These are phyloP conservation scores for Stratiomys singularior DNA, from an alignment of 2,888 invertebrate species.

Conservation along the genomic window DNA sequence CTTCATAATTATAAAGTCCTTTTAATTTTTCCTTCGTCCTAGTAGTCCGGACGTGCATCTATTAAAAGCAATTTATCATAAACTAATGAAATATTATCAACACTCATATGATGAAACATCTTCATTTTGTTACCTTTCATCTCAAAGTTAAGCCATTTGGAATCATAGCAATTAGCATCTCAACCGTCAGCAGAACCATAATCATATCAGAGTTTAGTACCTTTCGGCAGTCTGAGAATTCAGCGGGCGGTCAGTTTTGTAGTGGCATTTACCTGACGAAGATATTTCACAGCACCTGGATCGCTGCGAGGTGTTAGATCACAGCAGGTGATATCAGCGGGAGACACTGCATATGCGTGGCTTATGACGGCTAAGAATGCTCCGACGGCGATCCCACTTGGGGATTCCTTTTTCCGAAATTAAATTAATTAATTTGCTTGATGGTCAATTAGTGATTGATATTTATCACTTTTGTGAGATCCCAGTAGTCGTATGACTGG, in stretches of 20 bases:
- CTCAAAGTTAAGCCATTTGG: too few relatives aligned
- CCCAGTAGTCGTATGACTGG: not conserved
- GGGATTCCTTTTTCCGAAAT: conserved; percentile 15
- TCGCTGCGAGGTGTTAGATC: conserved; percentile 45
- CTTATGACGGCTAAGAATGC: conserved; percentile 17
- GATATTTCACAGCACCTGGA: conserved; percentile 47
- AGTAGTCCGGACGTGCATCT: too few relatives aligned
- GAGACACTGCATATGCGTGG: conserved; percentile 12
- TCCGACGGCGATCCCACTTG: not conserved
- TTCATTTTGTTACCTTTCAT: too few relatives aligned
- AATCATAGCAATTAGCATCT: not conserved
- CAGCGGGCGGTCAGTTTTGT: conserved; percentile 8
- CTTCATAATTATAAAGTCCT: too few relatives aligned
- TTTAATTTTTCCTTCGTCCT: too few relatives aligned
- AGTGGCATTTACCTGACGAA: conserved; percentile 37
- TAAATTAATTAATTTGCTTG: conserved; percentile 44
- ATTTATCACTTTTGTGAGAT: conserved; percentile 14
- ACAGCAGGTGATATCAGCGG: conserved; percentile 47
- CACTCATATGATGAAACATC: too few relatives aligned
- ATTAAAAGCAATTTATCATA: too few relatives aligned
- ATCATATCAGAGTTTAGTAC: not conserved
- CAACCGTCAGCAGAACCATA: not conserved
- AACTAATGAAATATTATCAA: too few relatives aligned
- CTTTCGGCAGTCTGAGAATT: not conserved
- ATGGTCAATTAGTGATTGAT: conserved; percentile 42